A percentile compares a stretch with the other conserved stretches of the same genome.
phyloP scores from a whole-genome alignment of 30 jellyfish, hydroid and myxozoan species.

The Turritopsis dohrnii region DNA sequence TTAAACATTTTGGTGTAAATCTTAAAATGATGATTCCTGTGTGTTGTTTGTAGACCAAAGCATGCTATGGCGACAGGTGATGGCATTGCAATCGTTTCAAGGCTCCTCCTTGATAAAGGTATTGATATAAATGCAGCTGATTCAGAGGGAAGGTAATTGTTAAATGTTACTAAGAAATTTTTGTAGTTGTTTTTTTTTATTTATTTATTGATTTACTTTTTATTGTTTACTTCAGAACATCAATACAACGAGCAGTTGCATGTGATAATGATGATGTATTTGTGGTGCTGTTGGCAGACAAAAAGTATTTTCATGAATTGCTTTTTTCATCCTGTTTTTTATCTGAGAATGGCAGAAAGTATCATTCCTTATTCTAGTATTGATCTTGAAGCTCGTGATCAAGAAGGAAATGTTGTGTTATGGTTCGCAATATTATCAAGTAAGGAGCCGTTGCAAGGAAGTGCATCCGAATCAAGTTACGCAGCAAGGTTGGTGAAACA shows the following conservation, averaged over 20 bases:
- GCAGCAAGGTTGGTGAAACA: conserved; percentile 76
- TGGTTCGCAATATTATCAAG: conserved; percentile 86
- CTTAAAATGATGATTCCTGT: no score
- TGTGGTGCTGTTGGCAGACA: conserved; percentile 61
- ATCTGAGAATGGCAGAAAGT: neutral
- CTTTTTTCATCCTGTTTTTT: neutral
- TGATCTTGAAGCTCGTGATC: conserved; percentile 75
- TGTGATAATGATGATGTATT: conserved; percentile 58
- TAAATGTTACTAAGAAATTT: neutral
- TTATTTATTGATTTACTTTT: conserved; percentile 1
- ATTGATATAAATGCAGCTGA: conserved; percentile 21
- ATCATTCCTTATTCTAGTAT: conserved; percentile 30
- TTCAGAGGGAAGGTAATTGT: conserved; percentile 21
- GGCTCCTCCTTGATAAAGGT: conserved; percentile 32
- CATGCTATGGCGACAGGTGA: conserved; percentile 45
- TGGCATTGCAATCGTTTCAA: conserved; percentile 72
- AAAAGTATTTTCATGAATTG: conserved; percentile 37
- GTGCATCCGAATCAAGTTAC: conserved; percentile 48
- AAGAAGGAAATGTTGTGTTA: conserved; percentile 80
- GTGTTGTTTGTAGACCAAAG: neutral
- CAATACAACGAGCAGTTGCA: conserved; percentile 64
- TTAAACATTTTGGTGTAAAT: neutral
- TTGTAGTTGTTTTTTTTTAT: neutral
- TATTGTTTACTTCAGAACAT: conserved; percentile 51
- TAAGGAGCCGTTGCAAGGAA: conserved; percentile 38